A percentile compares a stretch with the other conserved stretches of the same genome.
Conservation (phyloP, 2,797 vertebrate genomes). For the Propithecus perrieri region DNA sequence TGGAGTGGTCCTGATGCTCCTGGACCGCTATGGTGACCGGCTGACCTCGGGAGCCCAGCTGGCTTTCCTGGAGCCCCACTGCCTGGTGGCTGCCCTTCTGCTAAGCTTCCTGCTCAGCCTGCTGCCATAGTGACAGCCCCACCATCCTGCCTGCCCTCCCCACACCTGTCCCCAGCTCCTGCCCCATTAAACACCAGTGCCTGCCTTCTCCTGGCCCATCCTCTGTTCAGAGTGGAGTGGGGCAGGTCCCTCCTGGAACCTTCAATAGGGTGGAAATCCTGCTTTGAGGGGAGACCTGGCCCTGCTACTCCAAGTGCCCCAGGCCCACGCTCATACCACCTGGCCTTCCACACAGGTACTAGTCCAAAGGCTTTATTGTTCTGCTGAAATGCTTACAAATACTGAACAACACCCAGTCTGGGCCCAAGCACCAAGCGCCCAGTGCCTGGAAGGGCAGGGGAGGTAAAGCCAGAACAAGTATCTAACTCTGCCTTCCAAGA, state of each 20-base stretch:
- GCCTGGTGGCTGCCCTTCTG: neutral
- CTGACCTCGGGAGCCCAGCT: slow-evolving; percentile 75
- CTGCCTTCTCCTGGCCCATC: neutral
- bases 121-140: neutral
- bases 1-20: slow-evolving; percentile 87
- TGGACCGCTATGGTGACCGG: slow-evolving; percentile 85
- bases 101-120: neutral
- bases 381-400: slow-evolving; percentile 75
- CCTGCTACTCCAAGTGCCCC: accelerated
- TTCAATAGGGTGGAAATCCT: neutral
- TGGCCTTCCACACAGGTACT: neutral
- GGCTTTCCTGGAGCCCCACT: neutral
- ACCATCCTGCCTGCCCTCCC: neutral
- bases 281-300: neutral
- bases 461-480: too few relatives aligned
- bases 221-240: accelerated
- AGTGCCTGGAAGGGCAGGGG: too few relatives aligned
- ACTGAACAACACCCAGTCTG: slow-evolving; percentile 58
- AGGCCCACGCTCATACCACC: neutral
- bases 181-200: neutral
- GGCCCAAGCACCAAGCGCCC: too few relatives aligned
- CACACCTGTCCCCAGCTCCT: neutral
- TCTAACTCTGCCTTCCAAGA: too few relatives aligned
- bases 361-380: slow-evolving; percentile 78
- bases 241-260: neutral